These are phyloP conservation scores for Acrobeloides nanus DNA, from an alignment of 2,888 invertebrate genomes.

Conservation along the genomic window DNA sequence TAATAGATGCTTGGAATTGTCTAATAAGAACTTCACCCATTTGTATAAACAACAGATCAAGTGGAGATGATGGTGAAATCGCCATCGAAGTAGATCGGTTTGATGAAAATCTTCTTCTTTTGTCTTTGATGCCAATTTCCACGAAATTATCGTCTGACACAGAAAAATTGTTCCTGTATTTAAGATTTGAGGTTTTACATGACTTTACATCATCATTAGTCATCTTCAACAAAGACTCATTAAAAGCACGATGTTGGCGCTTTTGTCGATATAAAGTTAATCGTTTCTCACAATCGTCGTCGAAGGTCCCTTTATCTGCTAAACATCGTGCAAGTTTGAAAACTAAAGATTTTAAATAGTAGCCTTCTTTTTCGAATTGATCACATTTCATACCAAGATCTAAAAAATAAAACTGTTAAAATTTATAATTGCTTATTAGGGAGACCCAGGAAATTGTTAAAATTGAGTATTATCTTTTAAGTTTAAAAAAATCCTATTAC, in stretches of 20 bases:
- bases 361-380: conserved; percentile 19
- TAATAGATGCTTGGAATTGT: conserved; percentile 27
- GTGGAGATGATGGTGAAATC: no score
- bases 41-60: conserved; percentile 22
- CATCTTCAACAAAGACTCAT: background rate
- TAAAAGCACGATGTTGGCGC: conserved; percentile 2
- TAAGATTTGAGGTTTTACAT: background rate
- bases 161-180: no score
- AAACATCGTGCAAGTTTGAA: conserved; percentile 17
- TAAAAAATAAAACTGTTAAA: no score
- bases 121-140: no score
- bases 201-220: conserved; percentile 2
- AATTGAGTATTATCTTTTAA: no score
- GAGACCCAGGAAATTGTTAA: no score
- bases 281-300: conserved; percentile 19
- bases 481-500: no score
- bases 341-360: conserved; percentile 14
- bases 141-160: no score
- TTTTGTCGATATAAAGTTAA: conserved; percentile 16
- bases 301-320: conserved; percentile 25
- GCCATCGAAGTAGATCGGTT: no score
- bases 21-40: conserved; percentile 27
- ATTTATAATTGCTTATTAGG: no score
- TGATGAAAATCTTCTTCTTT: no score
- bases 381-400: no score